Base-by-base conservation (phyloP, 2,888 invertebrate species). In the Cyclophora albipunctata region DNA sequence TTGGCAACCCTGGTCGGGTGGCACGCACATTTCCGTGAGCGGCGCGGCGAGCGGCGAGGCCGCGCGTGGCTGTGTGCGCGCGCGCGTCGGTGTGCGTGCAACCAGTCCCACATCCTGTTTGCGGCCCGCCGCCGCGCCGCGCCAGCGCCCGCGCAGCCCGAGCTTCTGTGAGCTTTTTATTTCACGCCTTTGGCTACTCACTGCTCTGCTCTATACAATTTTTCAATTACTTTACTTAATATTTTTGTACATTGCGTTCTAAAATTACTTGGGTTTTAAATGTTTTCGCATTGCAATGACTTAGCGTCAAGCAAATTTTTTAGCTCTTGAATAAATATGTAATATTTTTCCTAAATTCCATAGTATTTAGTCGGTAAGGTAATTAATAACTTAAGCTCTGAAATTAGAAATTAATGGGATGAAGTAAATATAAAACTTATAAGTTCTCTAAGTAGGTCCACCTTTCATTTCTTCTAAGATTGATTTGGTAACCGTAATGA, bases 81-180 rank as follows among this genome's bases (percentile, higher is more conserved):
- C 55, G 45, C 53, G 52, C 55, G 45, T 53, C 57, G 64, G 68
- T 75, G 82, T 78, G 84, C 73, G 79, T 71, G 74, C 78, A 84
- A 88, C 88, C 88, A 88, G 88, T 88, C 87, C 75, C 81, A 88
- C 88, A 88, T 88, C 88, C 88, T 88, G 88, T 88, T 88, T 84
- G 82, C 77, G 79, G 80, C 76, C 75, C 79, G 78, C 66, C 78
- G 79, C 75, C 51, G 67, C 69, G 78, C 68, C 67, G 33, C 33
- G 63, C 68, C 82, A 80, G 78, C 85, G 80, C 20, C 79, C 76
- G 78, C 55, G 55, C 64, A 7, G 7, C 7, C 42, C 69, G 71
- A 73, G 75, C 80, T 76, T 75, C 78, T 78, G 74, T 73, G 78
- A 86, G 86, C 87, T 88, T 88, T 87, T 88, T 87, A 86, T 84